These are phyloP conservation scores for Notarius lentiginosus DNA, from an alignment of 2,113 vertebrate genomes.

Conservation along the genomic window DNA sequence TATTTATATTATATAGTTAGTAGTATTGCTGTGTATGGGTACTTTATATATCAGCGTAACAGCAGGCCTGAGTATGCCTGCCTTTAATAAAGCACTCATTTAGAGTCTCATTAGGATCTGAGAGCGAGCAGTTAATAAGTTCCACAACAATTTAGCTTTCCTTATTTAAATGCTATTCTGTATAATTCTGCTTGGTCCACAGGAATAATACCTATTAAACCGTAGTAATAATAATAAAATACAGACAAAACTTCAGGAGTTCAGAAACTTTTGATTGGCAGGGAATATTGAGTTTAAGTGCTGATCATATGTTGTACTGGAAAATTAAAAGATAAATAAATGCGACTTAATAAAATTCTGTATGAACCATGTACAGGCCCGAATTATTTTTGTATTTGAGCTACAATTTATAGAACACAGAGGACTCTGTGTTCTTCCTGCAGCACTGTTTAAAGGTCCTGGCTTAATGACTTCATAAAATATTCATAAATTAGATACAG, in stretches of 20 bases:
- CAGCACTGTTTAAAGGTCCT: neutral
- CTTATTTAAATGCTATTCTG: neutral
- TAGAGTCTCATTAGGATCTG: neutral
- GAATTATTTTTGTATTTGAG: neutral
- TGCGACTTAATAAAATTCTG: neutral
- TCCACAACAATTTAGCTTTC: neutral
- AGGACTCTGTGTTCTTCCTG: neutral
- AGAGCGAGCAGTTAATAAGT: neutral
- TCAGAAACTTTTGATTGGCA: neutral
- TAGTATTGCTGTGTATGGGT: neutral
- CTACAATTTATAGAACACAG: neutral
- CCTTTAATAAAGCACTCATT: constrained; percentile 1
- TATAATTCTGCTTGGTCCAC: neutral
- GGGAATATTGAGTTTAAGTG: neutral
- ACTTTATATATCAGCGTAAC: neutral
- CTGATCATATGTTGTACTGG: neutral
- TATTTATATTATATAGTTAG: neutral
- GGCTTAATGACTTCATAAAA: neutral
- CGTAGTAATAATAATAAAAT: neutral
- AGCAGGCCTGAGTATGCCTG: neutral
- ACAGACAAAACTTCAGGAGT: neutral
- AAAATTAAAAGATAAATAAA: neutral
- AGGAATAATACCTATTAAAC: neutral
- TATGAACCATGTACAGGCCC: neutral
- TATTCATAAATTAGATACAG: neutral